Evolutionary conservation across 2,113 vertebrate species (phyloP).

Genomic region (Nicator chloris): DNA sequence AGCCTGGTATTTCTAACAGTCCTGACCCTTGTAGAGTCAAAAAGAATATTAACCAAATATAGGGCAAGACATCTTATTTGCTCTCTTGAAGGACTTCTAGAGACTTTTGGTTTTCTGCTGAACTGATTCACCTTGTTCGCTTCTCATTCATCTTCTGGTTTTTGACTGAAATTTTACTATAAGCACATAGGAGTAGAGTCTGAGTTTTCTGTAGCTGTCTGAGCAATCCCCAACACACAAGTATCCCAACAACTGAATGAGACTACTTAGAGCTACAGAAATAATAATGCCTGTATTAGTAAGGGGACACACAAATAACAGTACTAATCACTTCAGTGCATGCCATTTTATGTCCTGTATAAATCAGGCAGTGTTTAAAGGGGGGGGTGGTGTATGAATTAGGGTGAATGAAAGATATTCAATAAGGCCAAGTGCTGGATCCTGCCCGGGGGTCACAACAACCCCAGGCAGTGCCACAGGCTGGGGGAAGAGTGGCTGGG

Average conservation of each 20-base stretch:
- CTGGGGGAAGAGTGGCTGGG: neutral
- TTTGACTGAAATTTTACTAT: neutral
- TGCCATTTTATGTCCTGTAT: neutral
- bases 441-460: neutral
- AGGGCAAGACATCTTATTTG: neutral
- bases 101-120: neutral
- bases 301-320: neutral
- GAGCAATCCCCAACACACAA: neutral
- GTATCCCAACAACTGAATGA: neutral
- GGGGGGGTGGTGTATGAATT: neutral
- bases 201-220: neutral
- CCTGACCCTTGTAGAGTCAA: neutral
- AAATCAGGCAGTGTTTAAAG: neutral
- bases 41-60: neutral
- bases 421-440: fast-evolving
- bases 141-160: neutral
- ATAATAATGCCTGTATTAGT: neutral
- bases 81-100: neutral
- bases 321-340: neutral
- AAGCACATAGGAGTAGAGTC: neutral
- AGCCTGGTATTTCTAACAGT: neutral
- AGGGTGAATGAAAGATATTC: neutral
- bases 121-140: neutral
- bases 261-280: neutral
- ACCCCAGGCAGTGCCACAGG: neutral